Base-by-base conservation (phyloP, 2,113 vertebrate genomes). In the Nicator chloris region DNA sequence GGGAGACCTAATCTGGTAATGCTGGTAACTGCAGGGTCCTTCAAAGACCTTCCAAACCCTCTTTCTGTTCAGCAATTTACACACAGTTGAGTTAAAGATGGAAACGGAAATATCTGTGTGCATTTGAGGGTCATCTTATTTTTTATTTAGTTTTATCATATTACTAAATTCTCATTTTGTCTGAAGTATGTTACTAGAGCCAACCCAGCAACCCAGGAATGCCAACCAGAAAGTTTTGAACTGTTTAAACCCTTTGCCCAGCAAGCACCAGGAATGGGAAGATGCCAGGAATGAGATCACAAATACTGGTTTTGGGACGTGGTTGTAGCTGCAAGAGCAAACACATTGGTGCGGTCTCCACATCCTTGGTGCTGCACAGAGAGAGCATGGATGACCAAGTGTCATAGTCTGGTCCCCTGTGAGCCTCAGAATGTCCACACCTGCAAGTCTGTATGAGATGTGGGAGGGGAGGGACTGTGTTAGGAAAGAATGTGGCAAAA, bases 401-500 rank as follows among this genome's bases (percentile, higher is more conserved):
- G 40, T 10, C 71, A 49, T 27, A 60, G 4, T 7, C 3, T 54
- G n/a, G 44, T 54, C 23, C 16, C 19, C 33, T 20, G 53, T 19
- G 50, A 12, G 31, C 10, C 45, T 51, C 7, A 15, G 26, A 18
- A 16, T 31, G 13, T 19, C n/a, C 28, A 70, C 20, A 50, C 13
- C 11, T 53, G n/a, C 28, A 42, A 2, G 0, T 47, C 26, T 31
- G 4, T 37, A 3, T 11, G 31, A 86, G 49, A 28, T 5, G 8
- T 3, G 15, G 10, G 20, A 65, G 2, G 1, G 73, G 14, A 64
- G 16, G 14, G 3, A 35, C 7, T 30, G 23, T 42, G 42, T 27
- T 54, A 51, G 19, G n/a, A 21, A 69, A 37, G 10, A 42, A 7
- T 0, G 0, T 16, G 44, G 53, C 11, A 24, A 63, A 73, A 0